These are phyloP conservation scores for Lamprotornis superbus DNA, from an alignment of 2,113 vertebrate genomes.

Conservation along the genomic window DNA sequence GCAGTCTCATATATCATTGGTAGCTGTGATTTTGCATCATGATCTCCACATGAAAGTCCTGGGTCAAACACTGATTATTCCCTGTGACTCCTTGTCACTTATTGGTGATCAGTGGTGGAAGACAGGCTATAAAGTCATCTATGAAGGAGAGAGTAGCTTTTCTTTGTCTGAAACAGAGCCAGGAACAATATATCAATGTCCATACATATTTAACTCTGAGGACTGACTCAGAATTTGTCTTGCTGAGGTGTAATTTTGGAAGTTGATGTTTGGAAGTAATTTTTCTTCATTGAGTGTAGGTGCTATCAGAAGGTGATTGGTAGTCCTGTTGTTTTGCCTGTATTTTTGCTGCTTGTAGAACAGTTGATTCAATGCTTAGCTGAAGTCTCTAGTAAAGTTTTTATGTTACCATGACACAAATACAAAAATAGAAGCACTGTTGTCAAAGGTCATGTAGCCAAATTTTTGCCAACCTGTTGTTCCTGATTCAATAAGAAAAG, in stretches of 20 bases:
- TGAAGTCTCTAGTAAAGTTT: not conserved
- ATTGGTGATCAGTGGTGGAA: not conserved
- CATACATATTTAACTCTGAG: not conserved
- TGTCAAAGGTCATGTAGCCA: not conserved
- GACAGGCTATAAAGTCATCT: not conserved
- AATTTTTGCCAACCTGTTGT: not conserved
- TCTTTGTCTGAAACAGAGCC: conserved; percentile 5
- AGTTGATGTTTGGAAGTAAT: not conserved
- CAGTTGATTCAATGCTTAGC: not conserved
- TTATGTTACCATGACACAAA: not conserved
- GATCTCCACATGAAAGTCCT: not conserved
- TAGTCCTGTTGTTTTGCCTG: not conserved
- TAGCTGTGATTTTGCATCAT: not conserved
- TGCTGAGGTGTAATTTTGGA: conserved; percentile 14
- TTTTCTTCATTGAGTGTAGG: not conserved
- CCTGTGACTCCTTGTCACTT: not conserved
- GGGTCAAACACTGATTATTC: not conserved
- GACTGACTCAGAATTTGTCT: not conserved
- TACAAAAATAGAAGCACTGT: not conserved
- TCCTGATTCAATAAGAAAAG: not conserved
- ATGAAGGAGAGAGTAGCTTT: not conserved
- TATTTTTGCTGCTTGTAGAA: not conserved
- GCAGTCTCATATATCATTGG: not conserved
- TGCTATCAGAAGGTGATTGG: not conserved
- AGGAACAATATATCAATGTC: conserved; percentile 21